Base-by-base conservation (phyloP, 2,888 invertebrate species). In the Zaprionus bogoriensis region DNA sequence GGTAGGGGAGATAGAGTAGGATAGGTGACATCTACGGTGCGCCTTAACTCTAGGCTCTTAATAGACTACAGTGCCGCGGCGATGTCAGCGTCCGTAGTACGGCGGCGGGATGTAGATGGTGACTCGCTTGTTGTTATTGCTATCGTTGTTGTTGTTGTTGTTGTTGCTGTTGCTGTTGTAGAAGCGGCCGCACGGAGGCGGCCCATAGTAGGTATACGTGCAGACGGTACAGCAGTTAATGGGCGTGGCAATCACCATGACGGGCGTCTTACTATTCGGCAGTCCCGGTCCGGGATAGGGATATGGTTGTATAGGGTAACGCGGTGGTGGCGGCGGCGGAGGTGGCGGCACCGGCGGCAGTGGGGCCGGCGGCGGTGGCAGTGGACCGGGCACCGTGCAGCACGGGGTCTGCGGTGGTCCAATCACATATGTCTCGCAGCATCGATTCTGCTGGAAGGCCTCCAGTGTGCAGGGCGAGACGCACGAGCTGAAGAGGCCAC, bases 141-240 rank as follows among this genome's bases (percentile, higher is more conserved):
- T 47, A 27, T 41, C 39, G 32, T 41, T 50, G 10, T 57, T 51
- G 22, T 52, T 61, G 17, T 38, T 17, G 32, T 36, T 36, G 0
- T 17, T 47, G n/a, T 59, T 51, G 19, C 25, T 53, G 14, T 52
- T 59, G 39, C 57, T 51, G 19, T 23, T 53, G 14, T 52, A 57
- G 39, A 58, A 76, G 36, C 75, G 79, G 17, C 74, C 63, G 30
- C 89, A 89, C 0, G 89, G 89, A 17, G 89, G 88, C 4, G 89
- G 88, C 1, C 87, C 89, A 46, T 78, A 88, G 61, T 80, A 82
- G 20, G 77, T 83, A 3, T 52, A 74, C 12, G 78, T 84, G 59
- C 89, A 89, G 3, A 74, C 54, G 1, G 65, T 80, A 64, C 89
- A 89, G 57, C 89, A 89, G 46, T 74, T 83, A 28, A 87, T 68